Percentiles rank a stretch among this genome's conserved stretches.
These are phyloP conservation scores for Pangasius djambal DNA, from an alignment of 2,797 vertebrate genomes.

Conservation along the genomic window DNA sequence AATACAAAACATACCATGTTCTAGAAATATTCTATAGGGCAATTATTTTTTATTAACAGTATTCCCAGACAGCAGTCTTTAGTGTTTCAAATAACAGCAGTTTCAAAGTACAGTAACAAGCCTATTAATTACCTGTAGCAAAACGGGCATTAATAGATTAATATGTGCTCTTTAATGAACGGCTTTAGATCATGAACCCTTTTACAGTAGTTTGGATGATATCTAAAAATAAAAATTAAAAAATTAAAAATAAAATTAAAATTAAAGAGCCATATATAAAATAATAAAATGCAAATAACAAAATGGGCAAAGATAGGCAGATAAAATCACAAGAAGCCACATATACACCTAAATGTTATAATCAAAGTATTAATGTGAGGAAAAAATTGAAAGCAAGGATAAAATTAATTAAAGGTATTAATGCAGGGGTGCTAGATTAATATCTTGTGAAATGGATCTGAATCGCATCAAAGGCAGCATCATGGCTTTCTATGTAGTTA, in stretches of 20 bases:
- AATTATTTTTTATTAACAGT: neutral
- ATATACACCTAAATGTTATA: neutral
- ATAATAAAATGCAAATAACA: neutral
- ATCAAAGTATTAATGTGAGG: neutral
- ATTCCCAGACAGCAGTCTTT: neutral
- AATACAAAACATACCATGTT: neutral
- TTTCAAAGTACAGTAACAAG: neutral
- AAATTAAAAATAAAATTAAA: neutral
- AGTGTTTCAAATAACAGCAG: neutral
- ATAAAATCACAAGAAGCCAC: neutral
- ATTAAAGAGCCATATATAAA: neutral
- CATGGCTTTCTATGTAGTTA: neutral
- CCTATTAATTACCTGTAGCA: neutral
- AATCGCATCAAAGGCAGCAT: neutral
- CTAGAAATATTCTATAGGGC: neutral
- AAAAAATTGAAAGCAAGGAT: neutral
- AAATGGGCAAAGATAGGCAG: neutral
- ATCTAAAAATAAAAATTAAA: neutral
- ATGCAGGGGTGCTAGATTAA: neutral
- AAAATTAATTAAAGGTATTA: neutral
- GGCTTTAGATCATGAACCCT: neutral
- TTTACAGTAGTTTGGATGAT: neutral
- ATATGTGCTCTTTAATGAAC: neutral
- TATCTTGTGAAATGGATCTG: neutral
- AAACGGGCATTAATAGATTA: neutral